phyloP scores from a whole-genome alignment of 2,113 vertebrate genomes.

The Promerops cafer region DNA sequence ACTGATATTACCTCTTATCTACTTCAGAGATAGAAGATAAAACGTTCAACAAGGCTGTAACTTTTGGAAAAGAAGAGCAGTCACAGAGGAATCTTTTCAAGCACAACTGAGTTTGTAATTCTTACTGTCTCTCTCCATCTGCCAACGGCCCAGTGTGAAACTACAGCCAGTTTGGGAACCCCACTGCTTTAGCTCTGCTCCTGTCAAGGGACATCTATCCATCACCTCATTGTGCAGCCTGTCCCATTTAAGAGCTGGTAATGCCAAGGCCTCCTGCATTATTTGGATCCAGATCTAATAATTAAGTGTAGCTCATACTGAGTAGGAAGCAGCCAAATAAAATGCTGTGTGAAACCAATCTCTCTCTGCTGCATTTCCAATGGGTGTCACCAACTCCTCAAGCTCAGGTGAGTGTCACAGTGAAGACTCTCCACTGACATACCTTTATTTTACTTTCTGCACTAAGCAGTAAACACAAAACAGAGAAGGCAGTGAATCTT shows the following conservation, averaged over 20 bases:
- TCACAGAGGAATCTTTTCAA: slow-evolving; percentile 4
- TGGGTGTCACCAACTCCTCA: background rate
- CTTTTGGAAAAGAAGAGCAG: background rate
- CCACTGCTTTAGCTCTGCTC: background rate
- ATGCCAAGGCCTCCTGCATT: slow-evolving; percentile 8
- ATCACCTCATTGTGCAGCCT: slow-evolving; percentile 3
- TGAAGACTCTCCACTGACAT: background rate
- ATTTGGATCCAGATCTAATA: background rate
- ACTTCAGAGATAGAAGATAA: background rate
- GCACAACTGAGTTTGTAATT: background rate
- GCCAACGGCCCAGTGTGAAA: slow-evolving; percentile 23
- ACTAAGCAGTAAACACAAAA: background rate
- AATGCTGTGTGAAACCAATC: background rate
- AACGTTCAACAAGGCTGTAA: background rate
- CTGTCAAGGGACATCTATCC: slow-evolving; percentile 14
- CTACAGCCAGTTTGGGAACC: slow-evolving; percentile 54
- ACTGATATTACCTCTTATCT: background rate
- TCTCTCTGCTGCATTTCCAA: background rate
- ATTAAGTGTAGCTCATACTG: background rate
- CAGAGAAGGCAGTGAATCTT: background rate
- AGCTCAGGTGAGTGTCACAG: background rate
- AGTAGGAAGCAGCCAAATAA: slow-evolving; percentile 2
- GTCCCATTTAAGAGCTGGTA: background rate
- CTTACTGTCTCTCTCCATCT: background rate
- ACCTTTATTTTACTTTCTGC: background rate